A percentile compares a stretch with the other conserved stretches of the same genome.
phyloP scores from a whole-genome alignment of 2,113 vertebrate genomes.

The Cyprinodon variegatus region DNA sequence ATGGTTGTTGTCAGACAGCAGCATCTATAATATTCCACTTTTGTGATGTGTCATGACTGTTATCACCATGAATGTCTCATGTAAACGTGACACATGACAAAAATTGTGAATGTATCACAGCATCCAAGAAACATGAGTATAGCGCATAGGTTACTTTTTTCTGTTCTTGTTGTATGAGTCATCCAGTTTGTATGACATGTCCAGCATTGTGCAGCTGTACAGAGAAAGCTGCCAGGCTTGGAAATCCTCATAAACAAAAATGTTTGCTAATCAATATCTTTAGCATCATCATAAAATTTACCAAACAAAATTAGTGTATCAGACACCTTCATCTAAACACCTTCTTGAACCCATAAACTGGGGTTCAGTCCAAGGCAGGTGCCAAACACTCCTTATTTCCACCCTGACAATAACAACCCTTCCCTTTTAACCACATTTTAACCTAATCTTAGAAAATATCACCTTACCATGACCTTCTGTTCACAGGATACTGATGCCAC shows the following conservation, averaged over 20 bases:
- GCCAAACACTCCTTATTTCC: too few species aligned
- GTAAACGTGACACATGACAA: background rate
- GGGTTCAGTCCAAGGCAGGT: too few species aligned
- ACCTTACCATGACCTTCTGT: too few species aligned
- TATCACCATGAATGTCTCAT: background rate
- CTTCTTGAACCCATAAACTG: too few species aligned
- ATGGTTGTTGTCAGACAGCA: background rate
- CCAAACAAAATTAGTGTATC: background rate
- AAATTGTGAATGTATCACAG: background rate
- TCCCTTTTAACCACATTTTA: too few species aligned
- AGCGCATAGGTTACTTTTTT: background rate
- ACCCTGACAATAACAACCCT: too few species aligned
- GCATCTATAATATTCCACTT: background rate
- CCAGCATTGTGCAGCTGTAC: conserved; percentile 5
- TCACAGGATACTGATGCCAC: too few species aligned
- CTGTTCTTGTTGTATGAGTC: background rate
- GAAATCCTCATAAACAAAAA: conserved; percentile 1
- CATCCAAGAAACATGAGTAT: background rate
- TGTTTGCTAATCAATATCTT: background rate
- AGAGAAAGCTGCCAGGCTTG: background rate
- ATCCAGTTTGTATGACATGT: conserved; percentile 10
- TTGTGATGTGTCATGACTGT: background rate
- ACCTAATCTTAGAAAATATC: too few species aligned
- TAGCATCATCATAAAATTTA: background rate
- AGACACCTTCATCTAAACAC: background rate